Conservation (phyloP, 2,888 invertebrate genomes). For the Lasioglossum morio region DNA sequence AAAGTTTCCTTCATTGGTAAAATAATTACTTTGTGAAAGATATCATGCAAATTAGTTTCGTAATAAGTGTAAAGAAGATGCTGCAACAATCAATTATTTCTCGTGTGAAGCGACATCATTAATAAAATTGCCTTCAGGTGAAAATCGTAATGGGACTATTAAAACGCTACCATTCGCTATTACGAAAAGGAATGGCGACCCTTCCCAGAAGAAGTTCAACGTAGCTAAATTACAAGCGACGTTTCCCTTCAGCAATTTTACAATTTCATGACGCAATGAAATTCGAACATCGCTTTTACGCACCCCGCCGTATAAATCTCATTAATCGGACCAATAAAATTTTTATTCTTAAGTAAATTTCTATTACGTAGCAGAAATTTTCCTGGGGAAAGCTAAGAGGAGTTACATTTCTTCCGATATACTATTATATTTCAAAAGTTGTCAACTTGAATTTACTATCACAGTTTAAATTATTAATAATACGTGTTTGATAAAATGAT, state of each 20-base stretch:
- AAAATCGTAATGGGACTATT: background rate
- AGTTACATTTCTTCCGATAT: background rate
- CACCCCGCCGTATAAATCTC: slow-evolving; percentile 15
- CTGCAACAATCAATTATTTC: background rate
- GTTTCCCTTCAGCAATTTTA: slow-evolving; percentile 3
- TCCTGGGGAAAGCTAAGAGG: background rate
- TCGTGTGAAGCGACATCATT: background rate
- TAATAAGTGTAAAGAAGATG: background rate
- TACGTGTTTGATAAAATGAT: background rate
- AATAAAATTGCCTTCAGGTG: background rate
- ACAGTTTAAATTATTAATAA: background rate
- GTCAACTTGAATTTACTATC: background rate
- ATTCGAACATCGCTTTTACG: slow-evolving; percentile 14
- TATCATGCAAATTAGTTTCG: background rate
- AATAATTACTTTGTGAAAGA: background rate
- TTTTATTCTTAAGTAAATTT: slow-evolving; percentile 10
- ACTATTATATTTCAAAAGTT: background rate
- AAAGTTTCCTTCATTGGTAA: background rate
- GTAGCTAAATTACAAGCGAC: slow-evolving; percentile 6
- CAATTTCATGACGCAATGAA: slow-evolving; percentile 29
- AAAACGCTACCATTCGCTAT: background rate
- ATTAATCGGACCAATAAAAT: slow-evolving; percentile 16
- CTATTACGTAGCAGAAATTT: background rate
- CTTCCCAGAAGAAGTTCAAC: background rate
- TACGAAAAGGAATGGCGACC: background rate